These are phyloP conservation scores for Ernsta delagoae DNA, from an alignment of 2,888 invertebrate genomes.

Conservation along the genomic window DNA sequence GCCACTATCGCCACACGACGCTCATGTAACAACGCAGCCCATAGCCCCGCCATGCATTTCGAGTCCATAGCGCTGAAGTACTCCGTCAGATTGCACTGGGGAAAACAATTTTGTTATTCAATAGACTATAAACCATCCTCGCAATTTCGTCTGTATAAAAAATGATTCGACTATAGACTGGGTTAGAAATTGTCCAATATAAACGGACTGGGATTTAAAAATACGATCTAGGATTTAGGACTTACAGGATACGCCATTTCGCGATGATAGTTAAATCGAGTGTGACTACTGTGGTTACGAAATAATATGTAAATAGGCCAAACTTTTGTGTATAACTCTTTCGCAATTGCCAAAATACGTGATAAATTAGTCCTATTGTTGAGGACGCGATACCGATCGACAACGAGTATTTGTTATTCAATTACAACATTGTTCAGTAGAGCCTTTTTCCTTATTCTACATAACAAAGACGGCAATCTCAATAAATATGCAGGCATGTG, in stretches of 20 bases:
- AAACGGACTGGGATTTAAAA: too few species aligned
- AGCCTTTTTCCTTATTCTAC: not conserved
- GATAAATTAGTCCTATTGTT: conserved; percentile 2
- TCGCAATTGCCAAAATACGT: conserved; percentile 5
- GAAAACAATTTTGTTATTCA: not conserved
- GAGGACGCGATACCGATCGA: not conserved
- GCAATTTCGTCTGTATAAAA: too few species aligned
- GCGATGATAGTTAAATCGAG: not conserved
- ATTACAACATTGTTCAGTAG: not conserved
- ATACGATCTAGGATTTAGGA: not conserved
- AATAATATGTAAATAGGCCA: not conserved
- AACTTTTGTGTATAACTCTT: not conserved
- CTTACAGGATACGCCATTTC: not conserved
- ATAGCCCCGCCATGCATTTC: conserved; percentile 97
- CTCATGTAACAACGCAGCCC: conserved; percentile 98
- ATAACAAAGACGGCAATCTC: too few species aligned
- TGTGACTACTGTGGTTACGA: not conserved
- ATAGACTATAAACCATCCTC: too few species aligned
- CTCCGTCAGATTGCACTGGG: conserved; percentile 97
- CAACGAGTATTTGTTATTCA: not conserved
- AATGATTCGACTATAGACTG: too few species aligned
- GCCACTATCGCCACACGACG: conserved; percentile 97
- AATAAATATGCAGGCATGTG: too few species aligned
- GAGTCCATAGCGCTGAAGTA: conserved; percentile 99
- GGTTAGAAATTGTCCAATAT: too few species aligned